Percentiles rank a stretch among this genome's conserved stretches.
These are phyloP conservation scores for Neoniphon sammara DNA, from an alignment of 2,797 vertebrate species.

Conservation along the genomic window DNA sequence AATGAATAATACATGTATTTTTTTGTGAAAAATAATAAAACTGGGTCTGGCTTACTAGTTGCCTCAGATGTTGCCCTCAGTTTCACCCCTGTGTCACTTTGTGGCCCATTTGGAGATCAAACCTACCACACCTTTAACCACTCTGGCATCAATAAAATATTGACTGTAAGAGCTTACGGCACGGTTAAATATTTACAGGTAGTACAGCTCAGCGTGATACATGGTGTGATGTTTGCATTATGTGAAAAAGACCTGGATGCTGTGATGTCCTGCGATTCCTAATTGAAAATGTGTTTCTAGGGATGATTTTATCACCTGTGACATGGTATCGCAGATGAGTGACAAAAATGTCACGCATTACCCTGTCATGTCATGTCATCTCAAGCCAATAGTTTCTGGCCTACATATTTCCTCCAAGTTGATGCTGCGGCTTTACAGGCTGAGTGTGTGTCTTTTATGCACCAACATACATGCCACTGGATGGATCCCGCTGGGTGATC, in stretches of 20 bases:
- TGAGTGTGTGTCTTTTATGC: constrained; percentile 23
- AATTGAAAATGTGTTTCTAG: constrained; percentile 16
- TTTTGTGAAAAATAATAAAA: constrained; percentile 14
- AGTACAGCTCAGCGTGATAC: constrained; percentile 22
- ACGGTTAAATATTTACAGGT: constrained; percentile 59
- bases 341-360: neutral
- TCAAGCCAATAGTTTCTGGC: neutral
- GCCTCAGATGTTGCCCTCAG: constrained; percentile 38
- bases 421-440: constrained; percentile 3
- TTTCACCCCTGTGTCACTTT: constrained; percentile 43
- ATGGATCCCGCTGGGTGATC: constrained; percentile 43
- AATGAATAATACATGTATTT: constrained; percentile 54
- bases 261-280: neutral
- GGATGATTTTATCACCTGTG: constrained; percentile 14
- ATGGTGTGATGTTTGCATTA: constrained; percentile 25
- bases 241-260: neutral
- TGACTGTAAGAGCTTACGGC: constrained; percentile 43
- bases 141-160: constrained; percentile 69
- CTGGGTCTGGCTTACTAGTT: neutral
- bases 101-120: constrained; percentile 43
- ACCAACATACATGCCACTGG: constrained; percentile 23
- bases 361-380: constrained; percentile 19
- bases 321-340: constrained; percentile 24
- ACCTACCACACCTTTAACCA: constrained; percentile 37
- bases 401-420: constrained; percentile 31